Conservation (phyloP, 2,797 vertebrate genomes). For the Acanthiza pusilla region DNA sequence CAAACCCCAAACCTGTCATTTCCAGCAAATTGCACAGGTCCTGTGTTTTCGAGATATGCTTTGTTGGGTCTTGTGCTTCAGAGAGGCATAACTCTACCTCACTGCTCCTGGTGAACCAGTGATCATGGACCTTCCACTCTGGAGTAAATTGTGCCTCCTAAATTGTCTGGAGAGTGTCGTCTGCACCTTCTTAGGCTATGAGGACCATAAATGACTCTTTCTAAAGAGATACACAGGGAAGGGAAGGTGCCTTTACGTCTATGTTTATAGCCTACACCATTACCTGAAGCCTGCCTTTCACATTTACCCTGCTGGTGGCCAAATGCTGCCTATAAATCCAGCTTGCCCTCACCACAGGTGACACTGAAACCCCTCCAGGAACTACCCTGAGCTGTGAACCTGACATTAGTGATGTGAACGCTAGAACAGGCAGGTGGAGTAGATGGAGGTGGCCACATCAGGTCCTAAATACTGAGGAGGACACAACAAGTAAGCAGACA, state of each 20-base stretch:
- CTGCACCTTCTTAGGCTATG: accelerated
- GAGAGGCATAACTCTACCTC: not conserved
- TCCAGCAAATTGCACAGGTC: not conserved
- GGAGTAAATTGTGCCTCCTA: not conserved
- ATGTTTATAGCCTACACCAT: not conserved
- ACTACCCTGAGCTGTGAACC: not conserved
- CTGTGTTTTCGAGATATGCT: not conserved
- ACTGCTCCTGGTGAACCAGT: not conserved
- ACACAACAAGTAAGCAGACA: not conserved
- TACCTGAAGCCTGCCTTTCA: not conserved
- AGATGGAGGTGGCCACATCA: not conserved
- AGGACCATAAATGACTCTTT: not conserved
- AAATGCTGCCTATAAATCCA: not conserved
- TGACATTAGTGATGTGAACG: not conserved
- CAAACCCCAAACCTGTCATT: not conserved
- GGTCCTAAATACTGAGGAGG: not conserved
- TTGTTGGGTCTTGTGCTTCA: not conserved
- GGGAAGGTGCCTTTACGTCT: not conserved
- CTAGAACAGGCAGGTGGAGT: not conserved
- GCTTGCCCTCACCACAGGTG: not conserved
- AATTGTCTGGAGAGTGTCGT: not conserved
- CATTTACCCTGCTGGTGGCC: not conserved
- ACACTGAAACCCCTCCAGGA: not conserved
- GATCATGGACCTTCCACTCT: not conserved
- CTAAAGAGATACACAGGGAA: not conserved